Percentiles rank a stretch among this genome's conserved stretches.
Conservation (phyloP, 2,797 vertebrate genomes). For the Euthynnus affinis region DNA sequence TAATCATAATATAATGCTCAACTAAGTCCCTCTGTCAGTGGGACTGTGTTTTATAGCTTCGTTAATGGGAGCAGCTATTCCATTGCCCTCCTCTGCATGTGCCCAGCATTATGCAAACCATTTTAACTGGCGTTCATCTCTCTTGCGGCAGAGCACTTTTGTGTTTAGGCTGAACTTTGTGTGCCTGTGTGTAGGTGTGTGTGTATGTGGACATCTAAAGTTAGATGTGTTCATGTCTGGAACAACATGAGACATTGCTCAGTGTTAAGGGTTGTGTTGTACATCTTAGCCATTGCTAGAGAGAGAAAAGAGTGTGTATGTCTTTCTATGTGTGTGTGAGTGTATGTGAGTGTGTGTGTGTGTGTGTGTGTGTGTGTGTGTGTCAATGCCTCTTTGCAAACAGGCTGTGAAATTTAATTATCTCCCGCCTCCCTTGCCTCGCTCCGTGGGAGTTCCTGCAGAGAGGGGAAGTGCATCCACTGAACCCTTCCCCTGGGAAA, state of each 20-base stretch:
- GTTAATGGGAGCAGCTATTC: conserved; percentile 81
- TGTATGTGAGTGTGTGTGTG: too few species aligned
- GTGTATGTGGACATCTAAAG: conserved; percentile 46
- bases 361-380: conserved; percentile 46
- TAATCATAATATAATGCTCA: conserved; percentile 86
- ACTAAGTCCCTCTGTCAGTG: conserved; percentile 84
- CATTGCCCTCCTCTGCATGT: conserved; percentile 72
- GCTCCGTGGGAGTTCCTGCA: conserved; percentile 85
- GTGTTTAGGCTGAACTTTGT: conserved; percentile 49
- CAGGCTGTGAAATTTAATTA: conserved; percentile 91
- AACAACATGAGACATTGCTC: conserved; percentile 52
- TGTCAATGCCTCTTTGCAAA: conserved; percentile 79
- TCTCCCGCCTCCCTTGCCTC: conserved; percentile 86
- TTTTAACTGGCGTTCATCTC: conserved; percentile 79
- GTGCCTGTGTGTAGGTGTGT: conserved; percentile 49
- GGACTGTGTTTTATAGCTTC: conserved; percentile 82
- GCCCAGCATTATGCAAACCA: conserved; percentile 77
- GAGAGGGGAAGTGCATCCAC: conserved; percentile 89
- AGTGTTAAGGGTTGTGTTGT: conserved; percentile 65
- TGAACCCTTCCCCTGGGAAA: conserved; percentile 89
- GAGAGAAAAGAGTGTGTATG: conserved; percentile 40
- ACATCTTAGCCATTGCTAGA: conserved; percentile 53
- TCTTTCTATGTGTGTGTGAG: conserved; percentile 18
- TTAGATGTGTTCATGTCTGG: conserved; percentile 56
- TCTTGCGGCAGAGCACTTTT: conserved; percentile 50